A percentile compares a stretch with the other conserved stretches of the same genome.
phyloP scores from a whole-genome alignment of 2,113 vertebrate species.

The Percopsis transmontana region DNA sequence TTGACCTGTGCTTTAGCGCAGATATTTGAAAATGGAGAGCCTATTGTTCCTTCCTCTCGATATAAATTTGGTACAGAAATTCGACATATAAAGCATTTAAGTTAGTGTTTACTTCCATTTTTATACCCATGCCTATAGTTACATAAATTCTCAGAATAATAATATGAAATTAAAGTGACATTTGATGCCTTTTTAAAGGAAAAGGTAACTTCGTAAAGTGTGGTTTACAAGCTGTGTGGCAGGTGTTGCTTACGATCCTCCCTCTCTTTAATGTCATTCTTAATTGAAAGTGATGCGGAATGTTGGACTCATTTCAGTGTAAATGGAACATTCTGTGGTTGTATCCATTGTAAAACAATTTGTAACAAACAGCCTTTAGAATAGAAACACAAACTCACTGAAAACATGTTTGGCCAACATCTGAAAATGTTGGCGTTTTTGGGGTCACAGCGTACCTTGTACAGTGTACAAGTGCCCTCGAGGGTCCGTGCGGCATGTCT shows the following conservation, averaged over 20 bases:
- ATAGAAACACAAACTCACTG: slow-evolving; percentile 2
- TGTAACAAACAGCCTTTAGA: slow-evolving; percentile 18
- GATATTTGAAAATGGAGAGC: slow-evolving; percentile 24
- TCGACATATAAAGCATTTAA: background rate
- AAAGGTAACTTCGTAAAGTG: slow-evolving; percentile 41
- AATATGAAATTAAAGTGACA: background rate
- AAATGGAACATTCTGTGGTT: slow-evolving; percentile 56
- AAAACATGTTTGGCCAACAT: background rate
- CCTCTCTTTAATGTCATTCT: no score
- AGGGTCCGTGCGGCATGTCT: slow-evolving; percentile 23
- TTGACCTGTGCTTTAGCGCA: slow-evolving; percentile 50
- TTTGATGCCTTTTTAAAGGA: background rate
- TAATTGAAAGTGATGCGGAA: slow-evolving; percentile 46
- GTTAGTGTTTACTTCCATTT: background rate
- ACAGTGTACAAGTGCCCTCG: no score
- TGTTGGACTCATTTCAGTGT: slow-evolving; percentile 36
- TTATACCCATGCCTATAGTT: background rate
- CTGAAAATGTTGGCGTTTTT: no score
- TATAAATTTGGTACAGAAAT: background rate
- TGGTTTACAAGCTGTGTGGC: slow-evolving; percentile 44
- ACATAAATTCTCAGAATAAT: background rate
- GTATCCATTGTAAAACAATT: slow-evolving; percentile 33
- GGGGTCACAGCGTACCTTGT: no score
- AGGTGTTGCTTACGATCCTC: background rate
- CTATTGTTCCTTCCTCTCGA: no score